A percentile compares a stretch with the other conserved stretches of the same genome.
phyloP scores from a whole-genome alignment of 1,140 invertebrate genomes.

The Plectus sambesii region DNA sequence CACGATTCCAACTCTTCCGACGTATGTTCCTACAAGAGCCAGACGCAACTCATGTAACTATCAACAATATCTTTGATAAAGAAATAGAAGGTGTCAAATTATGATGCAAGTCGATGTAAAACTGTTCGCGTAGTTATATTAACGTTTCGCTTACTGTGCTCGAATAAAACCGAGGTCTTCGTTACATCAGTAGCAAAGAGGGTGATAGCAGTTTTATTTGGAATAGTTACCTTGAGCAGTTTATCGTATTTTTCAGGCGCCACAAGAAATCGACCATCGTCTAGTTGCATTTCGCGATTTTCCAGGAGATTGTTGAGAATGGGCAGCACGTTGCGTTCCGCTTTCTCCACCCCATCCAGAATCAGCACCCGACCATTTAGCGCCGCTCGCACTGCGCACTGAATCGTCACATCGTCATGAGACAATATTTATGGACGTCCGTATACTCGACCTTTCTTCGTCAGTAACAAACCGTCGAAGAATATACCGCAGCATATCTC shows the following conservation, averaged over 20 bases:
- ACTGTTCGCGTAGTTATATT: too few species aligned
- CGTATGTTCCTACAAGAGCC: conserved; percentile 62
- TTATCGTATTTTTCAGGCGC: conserved; percentile 77
- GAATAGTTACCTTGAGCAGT: conserved; percentile 59
- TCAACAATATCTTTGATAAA: conserved; percentile 7
- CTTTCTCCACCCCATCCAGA: conserved; percentile 94
- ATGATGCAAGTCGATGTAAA: too few species aligned
- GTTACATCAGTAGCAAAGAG: too few species aligned
- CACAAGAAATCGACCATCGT: conserved; percentile 86
- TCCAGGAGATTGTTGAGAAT: conserved; percentile 96
- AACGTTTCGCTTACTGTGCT: too few species aligned
- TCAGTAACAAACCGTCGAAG: too few species aligned
- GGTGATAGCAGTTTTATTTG: background rate
- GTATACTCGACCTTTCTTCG: too few species aligned
- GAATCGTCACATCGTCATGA: conserved; percentile 16
- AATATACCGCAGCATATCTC: too few species aligned
- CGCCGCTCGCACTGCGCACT: conserved; percentile 81
- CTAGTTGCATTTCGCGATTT: conserved; percentile 94
- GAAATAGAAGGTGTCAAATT: conserved; percentile 3
- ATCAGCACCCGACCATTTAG: conserved; percentile 72
- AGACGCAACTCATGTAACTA: conserved; percentile 9
- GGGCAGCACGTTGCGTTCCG: conserved; percentile 87
- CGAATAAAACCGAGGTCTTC: background rate
- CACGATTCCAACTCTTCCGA: conserved; percentile 66
- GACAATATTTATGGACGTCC: too few species aligned